Evolutionary conservation across 2,113 vertebrate genomes (phyloP).

Genomic region (Pampusana beccarii): DNA sequence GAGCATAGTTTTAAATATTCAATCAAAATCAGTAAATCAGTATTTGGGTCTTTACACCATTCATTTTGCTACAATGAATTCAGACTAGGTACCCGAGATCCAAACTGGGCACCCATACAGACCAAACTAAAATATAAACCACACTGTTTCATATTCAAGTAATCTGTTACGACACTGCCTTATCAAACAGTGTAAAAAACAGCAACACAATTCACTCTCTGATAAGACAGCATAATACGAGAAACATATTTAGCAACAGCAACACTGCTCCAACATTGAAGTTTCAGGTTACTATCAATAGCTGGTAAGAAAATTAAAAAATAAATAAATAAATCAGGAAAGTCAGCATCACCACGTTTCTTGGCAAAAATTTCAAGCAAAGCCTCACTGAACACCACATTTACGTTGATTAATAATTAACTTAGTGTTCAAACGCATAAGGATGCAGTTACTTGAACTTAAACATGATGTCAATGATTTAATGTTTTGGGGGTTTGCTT

Average conservation of each 20-base stretch:
- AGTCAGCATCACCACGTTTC: not conserved
- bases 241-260: not conserved
- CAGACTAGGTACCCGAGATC: not conserved
- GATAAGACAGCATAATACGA: not conserved
- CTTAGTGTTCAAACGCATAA: not conserved
- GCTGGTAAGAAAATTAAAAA: not conserved
- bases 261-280: not conserved
- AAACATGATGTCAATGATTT: not conserved
- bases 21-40: not conserved
- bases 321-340: not conserved
- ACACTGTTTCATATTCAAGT: conserved; percentile 14
- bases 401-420: not conserved
- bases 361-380: not conserved
- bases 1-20: not conserved
- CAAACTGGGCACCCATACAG: not conserved
- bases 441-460: not conserved
- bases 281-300: not conserved
- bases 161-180: not conserved
- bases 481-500: not conserved
- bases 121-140: conserved; percentile 6
- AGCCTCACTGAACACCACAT: not conserved
- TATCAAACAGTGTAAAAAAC: not conserved
- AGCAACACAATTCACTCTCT: not conserved
- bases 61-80: not conserved
- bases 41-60: not conserved